These are phyloP conservation scores for Sylvia borin DNA, from an alignment of 2,797 vertebrate genomes.

Conservation along the genomic window DNA sequence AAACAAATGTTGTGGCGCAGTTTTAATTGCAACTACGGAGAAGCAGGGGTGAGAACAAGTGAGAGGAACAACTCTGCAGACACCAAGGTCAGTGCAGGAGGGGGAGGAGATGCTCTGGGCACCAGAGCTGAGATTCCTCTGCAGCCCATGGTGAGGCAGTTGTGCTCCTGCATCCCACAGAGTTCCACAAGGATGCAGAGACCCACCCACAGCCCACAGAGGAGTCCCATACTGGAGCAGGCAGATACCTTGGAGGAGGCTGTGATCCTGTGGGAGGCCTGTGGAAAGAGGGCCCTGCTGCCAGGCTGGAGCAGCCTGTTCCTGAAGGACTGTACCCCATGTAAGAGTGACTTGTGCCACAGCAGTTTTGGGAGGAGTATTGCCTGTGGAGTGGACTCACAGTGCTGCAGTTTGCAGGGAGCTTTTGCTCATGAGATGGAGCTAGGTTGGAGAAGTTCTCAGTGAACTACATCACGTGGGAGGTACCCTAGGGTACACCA, in stretches of 20 bases:
- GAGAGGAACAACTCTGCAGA: background rate
- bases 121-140: background rate
- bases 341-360: accelerated
- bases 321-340: background rate
- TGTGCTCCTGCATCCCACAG: background rate
- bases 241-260: no score
- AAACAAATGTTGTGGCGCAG: background rate
- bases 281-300: background rate
- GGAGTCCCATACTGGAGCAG: no score
- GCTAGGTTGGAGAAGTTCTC: accelerated
- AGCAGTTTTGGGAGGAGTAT: background rate
- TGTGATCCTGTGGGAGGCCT: background rate
- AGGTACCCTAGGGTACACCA: background rate
- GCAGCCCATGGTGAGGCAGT: background rate
- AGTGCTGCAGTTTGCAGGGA: accelerated
- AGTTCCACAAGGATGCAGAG: background rate
- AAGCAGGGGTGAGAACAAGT: background rate
- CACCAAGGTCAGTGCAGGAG: no score
- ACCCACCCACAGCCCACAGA: accelerated
- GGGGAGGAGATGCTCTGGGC: background rate
- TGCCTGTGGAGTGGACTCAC: no score
- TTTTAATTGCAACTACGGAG: no score
- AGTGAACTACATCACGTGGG: background rate
- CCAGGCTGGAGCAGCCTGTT: background rate
- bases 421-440: background rate